Conservation (phyloP, 2,888 invertebrate genomes). For the Ophion slaviceki region DNA sequence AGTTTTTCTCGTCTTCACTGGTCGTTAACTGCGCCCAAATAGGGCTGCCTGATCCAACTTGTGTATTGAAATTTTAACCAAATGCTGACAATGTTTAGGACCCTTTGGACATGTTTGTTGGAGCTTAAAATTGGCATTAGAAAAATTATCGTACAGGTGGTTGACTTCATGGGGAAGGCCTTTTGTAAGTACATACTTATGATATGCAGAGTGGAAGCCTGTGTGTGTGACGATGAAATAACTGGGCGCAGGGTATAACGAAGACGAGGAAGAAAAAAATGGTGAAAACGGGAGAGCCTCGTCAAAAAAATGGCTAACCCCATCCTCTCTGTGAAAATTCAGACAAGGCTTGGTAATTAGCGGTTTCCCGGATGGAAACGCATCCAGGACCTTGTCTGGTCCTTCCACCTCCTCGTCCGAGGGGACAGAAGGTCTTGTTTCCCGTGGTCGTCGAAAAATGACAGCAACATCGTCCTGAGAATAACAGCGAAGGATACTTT, state of each 20-base stretch:
- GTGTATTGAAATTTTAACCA: no score
- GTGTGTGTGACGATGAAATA: slow-evolving; percentile 32
- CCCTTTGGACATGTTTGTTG: no score
- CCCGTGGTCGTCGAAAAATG: slow-evolving; percentile 44
- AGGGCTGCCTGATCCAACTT: no score
- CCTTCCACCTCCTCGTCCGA: slow-evolving; percentile 23
- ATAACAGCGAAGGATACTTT: slow-evolving; percentile 40
- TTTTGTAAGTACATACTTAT: slow-evolving; percentile 5
- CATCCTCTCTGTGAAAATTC: slow-evolving; percentile 69
- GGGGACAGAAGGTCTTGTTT: slow-evolving; percentile 42
- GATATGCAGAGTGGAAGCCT: slow-evolving; percentile 28
- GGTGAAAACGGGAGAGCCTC: slow-evolving; percentile 46
- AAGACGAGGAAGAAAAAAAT: slow-evolving; percentile 41
- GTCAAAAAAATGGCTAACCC: slow-evolving; percentile 69
- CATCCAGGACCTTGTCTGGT: slow-evolving; percentile 51
- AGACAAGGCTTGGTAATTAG: slow-evolving; percentile 77
- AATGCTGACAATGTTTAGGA: no score
- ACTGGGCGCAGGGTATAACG: slow-evolving; percentile 48
- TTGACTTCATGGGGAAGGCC: slow-evolving; percentile 2
- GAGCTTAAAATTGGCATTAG: background rate
- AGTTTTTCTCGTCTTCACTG: no score
- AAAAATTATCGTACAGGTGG: background rate
- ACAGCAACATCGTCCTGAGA: slow-evolving; percentile 30
- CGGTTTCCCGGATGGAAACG: slow-evolving; percentile 70
- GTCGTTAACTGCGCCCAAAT: no score